These are phyloP conservation scores for Antheraea pernyi DNA, from an alignment of 1,140 invertebrate genomes.

Conservation along the genomic window DNA sequence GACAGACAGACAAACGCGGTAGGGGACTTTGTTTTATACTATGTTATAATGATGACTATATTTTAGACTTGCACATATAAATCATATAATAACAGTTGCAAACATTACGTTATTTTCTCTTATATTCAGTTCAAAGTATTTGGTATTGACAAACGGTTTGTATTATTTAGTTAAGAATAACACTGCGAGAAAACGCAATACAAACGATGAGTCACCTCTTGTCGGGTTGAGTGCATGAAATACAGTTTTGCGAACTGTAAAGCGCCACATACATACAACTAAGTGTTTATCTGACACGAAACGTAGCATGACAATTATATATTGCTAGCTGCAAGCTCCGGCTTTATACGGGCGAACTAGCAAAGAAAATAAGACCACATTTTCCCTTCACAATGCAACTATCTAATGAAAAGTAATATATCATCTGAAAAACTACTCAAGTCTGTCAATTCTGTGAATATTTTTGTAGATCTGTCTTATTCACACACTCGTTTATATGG, in stretches of 20 bases:
- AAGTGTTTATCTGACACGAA: background rate
- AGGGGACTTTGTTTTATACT: no score
- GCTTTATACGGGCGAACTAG: no score
- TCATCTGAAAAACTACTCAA: no score
- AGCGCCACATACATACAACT: background rate
- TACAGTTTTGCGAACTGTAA: background rate
- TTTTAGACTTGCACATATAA: no score
- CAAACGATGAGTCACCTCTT: background rate
- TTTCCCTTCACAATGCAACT: background rate
- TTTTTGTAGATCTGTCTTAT: no score
- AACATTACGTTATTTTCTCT: background rate
- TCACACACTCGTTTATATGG: no score
- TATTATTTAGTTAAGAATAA: slow-evolving; percentile 1
- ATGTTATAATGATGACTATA: no score
- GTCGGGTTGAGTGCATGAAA: background rate
- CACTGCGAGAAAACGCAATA: background rate
- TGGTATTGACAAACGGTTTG: background rate
- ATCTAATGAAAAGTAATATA: no score
- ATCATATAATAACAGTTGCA: background rate
- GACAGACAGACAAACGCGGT: no score
- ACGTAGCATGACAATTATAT: background rate
- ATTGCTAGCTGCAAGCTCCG: background rate
- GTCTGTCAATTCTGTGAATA: no score
- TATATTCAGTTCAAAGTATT: background rate
- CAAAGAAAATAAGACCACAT: background rate